phyloP scores from a whole-genome alignment of 2,113 vertebrate genomes.

The Blennius ocellaris region DNA sequence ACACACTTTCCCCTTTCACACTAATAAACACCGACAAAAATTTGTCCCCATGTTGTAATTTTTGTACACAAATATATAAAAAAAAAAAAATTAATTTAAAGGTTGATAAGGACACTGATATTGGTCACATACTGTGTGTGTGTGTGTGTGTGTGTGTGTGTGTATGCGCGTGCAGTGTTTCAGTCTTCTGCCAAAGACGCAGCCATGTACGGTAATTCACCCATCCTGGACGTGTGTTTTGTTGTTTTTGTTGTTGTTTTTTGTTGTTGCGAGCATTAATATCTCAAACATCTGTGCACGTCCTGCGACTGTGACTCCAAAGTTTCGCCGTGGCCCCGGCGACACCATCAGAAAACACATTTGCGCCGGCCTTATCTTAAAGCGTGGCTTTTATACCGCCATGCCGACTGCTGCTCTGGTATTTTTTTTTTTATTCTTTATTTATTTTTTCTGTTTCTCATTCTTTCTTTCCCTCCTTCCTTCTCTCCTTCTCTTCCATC shows the following conservation, averaged over 20 bases:
- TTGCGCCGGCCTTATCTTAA: constrained; percentile 77
- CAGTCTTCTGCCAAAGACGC: constrained; percentile 61
- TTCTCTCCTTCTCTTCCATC: constrained; percentile 46
- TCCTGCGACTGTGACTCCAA: constrained; percentile 65
- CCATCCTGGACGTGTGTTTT: constrained; percentile 46
- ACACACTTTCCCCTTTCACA: not conserved
- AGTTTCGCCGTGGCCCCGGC: constrained; percentile 60
- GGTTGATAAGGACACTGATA: no score
- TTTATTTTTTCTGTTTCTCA: constrained; percentile 71
- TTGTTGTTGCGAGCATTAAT: constrained; percentile 58
- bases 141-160: constrained; percentile 29
- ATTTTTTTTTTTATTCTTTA: no score
- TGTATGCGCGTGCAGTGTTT: constrained; percentile 40
- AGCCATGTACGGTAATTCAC: constrained; percentile 66
- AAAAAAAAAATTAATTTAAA: no score
- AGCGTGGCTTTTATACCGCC: constrained; percentile 71
- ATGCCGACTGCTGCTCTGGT: constrained; percentile 80
- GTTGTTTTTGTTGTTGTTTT: no score
- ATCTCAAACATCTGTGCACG: constrained; percentile 70
- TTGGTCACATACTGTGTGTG: constrained; percentile 7
- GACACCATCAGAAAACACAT: constrained; percentile 74
- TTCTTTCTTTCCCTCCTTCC: constrained; percentile 61
- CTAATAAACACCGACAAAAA: not conserved
- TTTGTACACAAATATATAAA: no score
- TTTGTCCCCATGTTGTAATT: no score